Base-by-base conservation (phyloP, 2,797 vertebrate species). In the Urocyon cinereoargenteus region DNA sequence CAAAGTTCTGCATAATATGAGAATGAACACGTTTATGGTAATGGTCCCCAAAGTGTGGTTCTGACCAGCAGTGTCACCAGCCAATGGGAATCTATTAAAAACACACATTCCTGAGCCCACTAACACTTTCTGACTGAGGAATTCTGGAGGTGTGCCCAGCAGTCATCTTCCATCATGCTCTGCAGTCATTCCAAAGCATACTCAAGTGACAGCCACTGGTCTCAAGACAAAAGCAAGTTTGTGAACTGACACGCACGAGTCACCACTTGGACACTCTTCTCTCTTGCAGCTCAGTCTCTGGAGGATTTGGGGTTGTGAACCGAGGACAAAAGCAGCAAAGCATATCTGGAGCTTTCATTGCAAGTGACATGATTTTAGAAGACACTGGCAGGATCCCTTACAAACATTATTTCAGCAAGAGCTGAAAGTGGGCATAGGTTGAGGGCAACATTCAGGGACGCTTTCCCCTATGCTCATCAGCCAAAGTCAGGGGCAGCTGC, bases 381-480 rank as follows among this genome's bases (percentile, higher is more conserved):
- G 55, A 26, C 45, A 24, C 34, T 19, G 24, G 31, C 28, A 11
- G 28, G 57, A 34, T 70, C 53, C 34, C 34, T 62, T 34, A 24
- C 4, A 28, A 40, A 36, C 34, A 36, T 22, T 2, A 0, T 34
- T 51, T 81, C 7, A 15, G 22, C 53, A 66, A 31, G 19, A 68
- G 31, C 24, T n/a, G 6, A 10, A 66, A 1, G 49, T 22, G 24
- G 19, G 31, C 24, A 11, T 7, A 28, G n/a, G 7, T 21, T 82
- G 49, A 57, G 24, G 31, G 2, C 4, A 0, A 4, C 10, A 18
- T 75, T 19, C 57, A 53, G 53, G 24, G 45, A 1, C 0, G 9
- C 19, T 19, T 66, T 16, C 75, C 2, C 19, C 57, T 57, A 10
- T 2, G 3, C 49, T 75, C 22, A 53, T 3, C 31, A 59, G 16